Base-by-base conservation (phyloP, 2,797 vertebrate genomes). In the Takifugu rubripes region DNA sequence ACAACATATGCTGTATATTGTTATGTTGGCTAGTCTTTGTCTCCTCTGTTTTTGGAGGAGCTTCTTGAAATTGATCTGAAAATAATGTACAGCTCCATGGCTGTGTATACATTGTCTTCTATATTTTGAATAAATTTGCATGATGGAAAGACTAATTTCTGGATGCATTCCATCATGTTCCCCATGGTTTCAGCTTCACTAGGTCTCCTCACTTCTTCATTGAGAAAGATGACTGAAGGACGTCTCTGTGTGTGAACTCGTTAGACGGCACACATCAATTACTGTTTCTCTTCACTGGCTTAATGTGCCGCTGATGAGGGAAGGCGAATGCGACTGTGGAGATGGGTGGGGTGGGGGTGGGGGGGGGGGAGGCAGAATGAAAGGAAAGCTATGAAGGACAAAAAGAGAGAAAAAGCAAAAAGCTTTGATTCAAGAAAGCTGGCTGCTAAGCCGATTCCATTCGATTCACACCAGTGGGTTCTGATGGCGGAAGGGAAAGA, bases 181-280 rank as follows among this genome's bases (percentile, higher is more conserved):
- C 49, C 1, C n/a, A 0, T 49, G 27, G 49, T 81, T 79, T 86
- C 72, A 14, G 70, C 81, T 72, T 59, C 56, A 27, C 42, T 55
- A 66, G 40, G 48, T 71, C 55, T 59, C 24, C 57, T 17, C 12
- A 12, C 60, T 64, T 69, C 53, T 73, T 59, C 74, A 64, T 64
- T 73, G 49, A 59, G 45, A 44, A 74, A 75, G 56, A 81, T 78
- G 80, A 90, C 61, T 74, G 82, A 87, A 74, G 65, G 75, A 86
- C 25, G 78, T 81, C 66, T 64, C 52, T 52, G 50, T 81, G 78
- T 82, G 78, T 78, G 88, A 85, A 88, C 81, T 85, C 65, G 62
- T 85, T 88, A 87, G 84, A 88, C 54, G 66, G 74, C 68, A 75
- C 56, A 68, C 88, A 90, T 90, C 84, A 83, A 84, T 91, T 89